Evolutionary conservation across 2,797 vertebrate genomes (phyloP), one percentile per base, ranked within the genome.

Genomic region (Hyperoplus immaculatus): DNA sequence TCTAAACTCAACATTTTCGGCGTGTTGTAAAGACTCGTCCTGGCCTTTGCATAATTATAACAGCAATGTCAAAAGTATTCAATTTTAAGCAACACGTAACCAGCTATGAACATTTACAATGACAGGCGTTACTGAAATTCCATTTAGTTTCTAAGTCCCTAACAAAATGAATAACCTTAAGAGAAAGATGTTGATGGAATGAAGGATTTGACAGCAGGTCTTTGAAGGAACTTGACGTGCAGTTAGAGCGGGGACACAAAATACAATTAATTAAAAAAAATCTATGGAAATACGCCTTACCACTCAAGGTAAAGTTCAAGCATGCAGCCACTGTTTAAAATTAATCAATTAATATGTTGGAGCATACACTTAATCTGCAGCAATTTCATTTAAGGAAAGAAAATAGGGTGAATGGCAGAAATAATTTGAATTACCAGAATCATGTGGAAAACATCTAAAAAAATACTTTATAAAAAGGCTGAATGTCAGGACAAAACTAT

Each of bases 1-100:
- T 95, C 92, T 88, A 94, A 95, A 95, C 87, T 92, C 92, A 87
- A 87, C 87, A 88, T 92, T 89, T 94, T 89, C 87, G 75, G 80
- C 80, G 62, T 88, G 90, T 90, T 93, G 92, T 86, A 89, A 92
- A 94, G 89, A 90, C 88, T 79, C 87, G 93, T 87, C 70, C 83
- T 81, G 72, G 82, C 83, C 87, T 88, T 83, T 85, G 81, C 86
- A 90, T 93, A 94, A 94, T 95, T 95, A 93, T 76, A 87, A 88
- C 80, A 83, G 87, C 78, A 82, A 93, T 90, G 88, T 89, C 80
- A 87, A 80, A 95, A 93, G 81, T 91, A 93, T 93, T 92, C 86
- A 74, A 83, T 86, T 83, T 84, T 83, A 75, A 87, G 83, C 74
- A 87, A 87, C 72, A 76, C 12, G 51, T 77, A 81, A 84, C 77